Evolutionary conservation across 2,113 vertebrate genomes (phyloP), one percentile per base, ranked within the genome.

Genomic region (Sphyrna mokarran): DNA sequence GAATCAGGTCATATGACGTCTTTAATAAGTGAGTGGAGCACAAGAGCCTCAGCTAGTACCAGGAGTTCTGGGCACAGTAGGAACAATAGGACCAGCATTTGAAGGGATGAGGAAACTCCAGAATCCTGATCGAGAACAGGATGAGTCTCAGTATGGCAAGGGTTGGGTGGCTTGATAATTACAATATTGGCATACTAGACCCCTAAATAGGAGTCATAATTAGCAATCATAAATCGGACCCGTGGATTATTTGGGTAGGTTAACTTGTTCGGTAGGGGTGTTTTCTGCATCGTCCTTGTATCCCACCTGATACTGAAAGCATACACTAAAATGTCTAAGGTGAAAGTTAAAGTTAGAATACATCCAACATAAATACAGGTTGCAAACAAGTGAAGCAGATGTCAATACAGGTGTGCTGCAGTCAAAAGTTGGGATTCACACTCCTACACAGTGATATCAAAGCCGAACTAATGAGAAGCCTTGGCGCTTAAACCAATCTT

Each of bases 41-140:
- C 89, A 66, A 61, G 89, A 93, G 89, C 33, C 63, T 93, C 61
- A 18, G 89, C 63, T 68, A 68, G 33, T 66, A 61, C 48, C 26
- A 91, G 89, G 80, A 18, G 16, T 22, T 7, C 8, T 37, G 89
- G n/a, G 61, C 20, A 16, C 63, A 33, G 61, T 63, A 9, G 33
- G 61, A 37, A 37, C 89, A 93, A 66, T 93, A 63, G 63, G n/a
- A 93, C 29, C 89, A 37, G 33, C 89, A 93, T 93, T 93, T 66
- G n/a, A 61, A 93, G 5, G 61, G 61, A 66, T 8, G 16, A 16
- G 2, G 33, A 16, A 93, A 37, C 16, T 7, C 89, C 20, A 10
- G 33, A 66, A 37, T 2, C 33, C 89, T 10, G 11, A 29, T 11
- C 3, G 63, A 76, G 29, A 14, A 90, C 11, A 18, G 48, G 54